A percentile compares a stretch with the other conserved stretches of the same genome.
Conservation (phyloP, 2,113 vertebrate species). For the Nycticebus coucang region DNA sequence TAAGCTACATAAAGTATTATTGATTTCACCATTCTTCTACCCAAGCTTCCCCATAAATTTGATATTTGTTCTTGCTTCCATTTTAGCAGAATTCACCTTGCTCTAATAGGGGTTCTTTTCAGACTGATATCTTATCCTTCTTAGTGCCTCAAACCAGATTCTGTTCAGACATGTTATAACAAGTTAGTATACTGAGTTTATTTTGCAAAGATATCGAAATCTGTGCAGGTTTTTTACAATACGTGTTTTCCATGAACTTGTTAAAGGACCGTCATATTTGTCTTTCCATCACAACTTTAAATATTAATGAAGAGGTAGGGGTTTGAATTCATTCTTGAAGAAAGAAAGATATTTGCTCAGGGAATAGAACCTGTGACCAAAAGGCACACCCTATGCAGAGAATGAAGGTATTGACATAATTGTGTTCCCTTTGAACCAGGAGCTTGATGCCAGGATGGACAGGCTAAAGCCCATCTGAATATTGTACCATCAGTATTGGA, state of each 20-base stretch:
- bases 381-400: rapidly evolving
- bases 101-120: not conserved
- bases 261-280: not conserved
- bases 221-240: not conserved
- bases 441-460: not conserved
- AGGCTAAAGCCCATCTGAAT: not conserved
- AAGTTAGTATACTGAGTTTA: not conserved
- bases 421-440: not conserved
- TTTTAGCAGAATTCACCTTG: not conserved
- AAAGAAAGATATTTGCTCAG: not conserved
- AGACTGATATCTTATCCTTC: not conserved
- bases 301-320: not conserved
- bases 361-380: not conserved
- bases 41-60: not conserved
- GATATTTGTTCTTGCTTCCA: not conserved
- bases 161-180: not conserved
- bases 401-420: not conserved
- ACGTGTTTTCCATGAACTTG: not conserved
- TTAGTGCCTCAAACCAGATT: not conserved
- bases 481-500: not conserved
- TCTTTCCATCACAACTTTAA: not conserved
- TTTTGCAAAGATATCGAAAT: not conserved
- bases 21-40: not conserved
- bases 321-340: not conserved
- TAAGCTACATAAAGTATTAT: not conserved